phyloP scores from a whole-genome alignment of 2,888 invertebrate genomes.

The Cephus rjabovi region DNA sequence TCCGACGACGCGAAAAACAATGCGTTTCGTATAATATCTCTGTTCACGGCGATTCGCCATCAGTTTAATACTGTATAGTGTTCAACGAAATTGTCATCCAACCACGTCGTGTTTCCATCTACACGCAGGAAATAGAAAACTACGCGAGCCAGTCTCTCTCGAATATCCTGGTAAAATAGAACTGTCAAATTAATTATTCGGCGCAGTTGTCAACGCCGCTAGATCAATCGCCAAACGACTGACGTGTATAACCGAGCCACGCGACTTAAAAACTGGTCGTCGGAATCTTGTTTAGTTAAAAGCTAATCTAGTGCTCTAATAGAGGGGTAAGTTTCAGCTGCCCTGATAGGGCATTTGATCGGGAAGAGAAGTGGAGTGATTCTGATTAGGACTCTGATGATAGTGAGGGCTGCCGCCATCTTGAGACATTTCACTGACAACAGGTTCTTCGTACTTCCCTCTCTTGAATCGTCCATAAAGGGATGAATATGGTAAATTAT shows the following conservation, averaged over 20 bases:
- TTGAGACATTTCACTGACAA: slow-evolving; percentile 62
- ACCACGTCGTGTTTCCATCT: not conserved
- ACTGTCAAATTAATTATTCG: not conserved
- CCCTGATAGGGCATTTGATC: slow-evolving; percentile 66
- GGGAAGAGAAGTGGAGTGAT: slow-evolving; percentile 63
- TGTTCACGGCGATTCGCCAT: slow-evolving; percentile 33
- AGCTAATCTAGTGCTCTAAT: slow-evolving; percentile 48
- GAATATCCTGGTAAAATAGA: not conserved
- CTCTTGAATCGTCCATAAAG: slow-evolving; percentile 90
- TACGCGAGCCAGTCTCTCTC: not conserved
- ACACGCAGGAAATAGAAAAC: not conserved
- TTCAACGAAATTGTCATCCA: not conserved
- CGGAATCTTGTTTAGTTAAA: not conserved
- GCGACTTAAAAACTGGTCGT: not conserved
- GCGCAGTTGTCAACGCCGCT: not conserved
- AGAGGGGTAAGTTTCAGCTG: slow-evolving; percentile 66
- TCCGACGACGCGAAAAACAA: slow-evolving; percentile 3
- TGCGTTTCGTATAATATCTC: slow-evolving; percentile 30
- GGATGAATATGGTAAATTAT: slow-evolving; percentile 90
- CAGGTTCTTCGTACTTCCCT: slow-evolving; percentile 79
- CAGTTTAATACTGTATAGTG: slow-evolving; percentile 55
- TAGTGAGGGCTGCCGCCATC: slow-evolving; percentile 63
- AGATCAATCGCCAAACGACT: not conserved
- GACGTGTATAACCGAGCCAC: not conserved
- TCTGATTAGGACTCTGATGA: slow-evolving; percentile 61